Conservation (phyloP, 1,140 invertebrate genomes). For the Thaumetopoea pityocampa region DNA sequence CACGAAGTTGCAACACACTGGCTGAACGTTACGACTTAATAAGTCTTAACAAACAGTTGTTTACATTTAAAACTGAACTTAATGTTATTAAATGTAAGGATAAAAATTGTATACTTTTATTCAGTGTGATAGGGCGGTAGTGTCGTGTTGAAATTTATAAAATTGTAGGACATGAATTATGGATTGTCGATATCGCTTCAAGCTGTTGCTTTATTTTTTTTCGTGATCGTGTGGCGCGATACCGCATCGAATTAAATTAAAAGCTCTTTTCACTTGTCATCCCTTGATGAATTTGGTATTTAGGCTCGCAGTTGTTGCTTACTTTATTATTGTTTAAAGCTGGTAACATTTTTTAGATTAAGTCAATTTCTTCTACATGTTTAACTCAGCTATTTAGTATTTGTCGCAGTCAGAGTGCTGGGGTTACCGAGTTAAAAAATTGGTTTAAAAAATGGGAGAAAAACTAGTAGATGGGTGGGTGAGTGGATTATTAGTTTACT, state of each 20-base stretch:
- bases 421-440: too few relatives aligned
- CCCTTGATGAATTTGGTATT: conserved; percentile 69
- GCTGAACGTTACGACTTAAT: conserved; percentile 28
- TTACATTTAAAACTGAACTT: conserved; percentile 32
- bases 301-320: conserved; percentile 26
- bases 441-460: too few relatives aligned
- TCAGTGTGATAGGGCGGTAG: conserved; percentile 30
- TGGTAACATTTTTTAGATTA: too few relatives aligned
- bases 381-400: too few relatives aligned
- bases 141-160: conserved; percentile 52
- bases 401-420: too few relatives aligned
- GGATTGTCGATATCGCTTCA: conserved; percentile 75
- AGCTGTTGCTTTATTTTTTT: conserved; percentile 73
- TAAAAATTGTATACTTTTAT: conserved; percentile 33
- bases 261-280: conserved; percentile 74
- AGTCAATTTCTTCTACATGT: too few relatives aligned
- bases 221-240: conserved; percentile 59
- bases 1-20: conserved; percentile 70
- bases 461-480: too few relatives aligned
- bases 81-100: conserved; percentile 33
- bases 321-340: conserved; percentile 32
- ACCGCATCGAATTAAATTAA: conserved; percentile 76
- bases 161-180: conserved; percentile 76
- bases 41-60: conserved; percentile 26
- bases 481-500: too few relatives aligned